A percentile compares a stretch with the other conserved stretches of the same genome.
Conservation (phyloP, 2,888 invertebrate species). For the Deilephila elpenor region DNA sequence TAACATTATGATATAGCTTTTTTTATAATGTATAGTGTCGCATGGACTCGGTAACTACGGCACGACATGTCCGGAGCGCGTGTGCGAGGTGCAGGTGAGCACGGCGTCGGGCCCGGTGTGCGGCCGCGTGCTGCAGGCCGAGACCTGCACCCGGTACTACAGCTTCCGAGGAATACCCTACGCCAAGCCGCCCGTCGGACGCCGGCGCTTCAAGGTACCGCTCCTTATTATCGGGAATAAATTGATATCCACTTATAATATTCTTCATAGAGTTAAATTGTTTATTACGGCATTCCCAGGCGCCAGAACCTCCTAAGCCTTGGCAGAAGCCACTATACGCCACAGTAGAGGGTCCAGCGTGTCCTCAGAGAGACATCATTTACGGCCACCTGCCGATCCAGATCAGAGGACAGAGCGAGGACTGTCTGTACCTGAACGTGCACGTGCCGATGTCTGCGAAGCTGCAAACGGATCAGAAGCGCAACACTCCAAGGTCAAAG, state of each 20-base stretch:
- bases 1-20: too few species aligned
- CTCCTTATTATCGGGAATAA: too few species aligned
- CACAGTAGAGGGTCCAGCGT: not conserved
- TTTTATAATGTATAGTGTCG: too few species aligned
- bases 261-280: too few species aligned
- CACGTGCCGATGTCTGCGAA: not conserved
- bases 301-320: not conserved
- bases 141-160: conserved; percentile 38
- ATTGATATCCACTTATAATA: too few species aligned
- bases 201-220: conserved; percentile 51
- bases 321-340: not conserved
- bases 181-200: conserved; percentile 37
- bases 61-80: not conserved
- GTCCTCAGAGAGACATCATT: not conserved
- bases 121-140: conserved; percentile 36
- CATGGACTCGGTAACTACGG: too few species aligned
- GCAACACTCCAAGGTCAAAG: not conserved
- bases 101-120: conserved; percentile 40
- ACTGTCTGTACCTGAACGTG: not conserved
- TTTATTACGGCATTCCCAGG: not conserved
- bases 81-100: conserved; percentile 35
- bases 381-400: not conserved
- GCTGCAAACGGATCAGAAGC: not conserved
- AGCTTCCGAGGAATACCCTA: conserved; percentile 46
- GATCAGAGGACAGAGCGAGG: not conserved